phyloP scores from a whole-genome alignment of 2,797 vertebrate genomes.

The Acipenser oxyrinchus region DNA sequence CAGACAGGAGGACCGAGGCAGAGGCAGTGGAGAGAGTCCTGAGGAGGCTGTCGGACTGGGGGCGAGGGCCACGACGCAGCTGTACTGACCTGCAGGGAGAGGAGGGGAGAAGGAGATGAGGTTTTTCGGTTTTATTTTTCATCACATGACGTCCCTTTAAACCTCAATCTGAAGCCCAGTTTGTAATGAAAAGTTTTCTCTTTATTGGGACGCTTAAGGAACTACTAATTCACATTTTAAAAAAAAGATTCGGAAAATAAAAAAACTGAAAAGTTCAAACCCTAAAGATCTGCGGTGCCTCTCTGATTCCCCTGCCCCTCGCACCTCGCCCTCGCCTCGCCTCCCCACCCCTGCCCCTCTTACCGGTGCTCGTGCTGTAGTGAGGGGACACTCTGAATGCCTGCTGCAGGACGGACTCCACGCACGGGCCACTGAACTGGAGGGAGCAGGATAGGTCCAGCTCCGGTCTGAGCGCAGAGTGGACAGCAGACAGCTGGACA shows the following conservation, averaged over 20 bases:
- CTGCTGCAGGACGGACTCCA: constrained; percentile 44
- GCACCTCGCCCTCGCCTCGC: too few species aligned
- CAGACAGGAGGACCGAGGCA: constrained; percentile 21
- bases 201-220: too few species aligned
- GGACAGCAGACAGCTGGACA: constrained; percentile 17
- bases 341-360: neutral
- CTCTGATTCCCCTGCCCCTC: too few species aligned
- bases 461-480: constrained; percentile 41
- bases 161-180: too few species aligned
- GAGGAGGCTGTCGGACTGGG: constrained; percentile 20
- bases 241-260: too few species aligned
- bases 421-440: constrained; percentile 51
- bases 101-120: neutral
- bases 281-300: neutral
- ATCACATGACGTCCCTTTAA: too few species aligned
- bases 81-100: constrained; percentile 25
- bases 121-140: too few species aligned
- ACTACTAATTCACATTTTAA: too few species aligned
- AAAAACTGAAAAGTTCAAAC: neutral
- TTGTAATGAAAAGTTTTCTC: too few species aligned
- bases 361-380: constrained; percentile 41
- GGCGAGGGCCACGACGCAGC: constrained; percentile 23
- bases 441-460: constrained; percentile 46
- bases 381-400: constrained; percentile 38
- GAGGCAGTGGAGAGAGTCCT: constrained; percentile 22